These are phyloP conservation scores for Carollia perspicillata DNA, from an alignment of 2,113 vertebrate genomes.

Conservation along the genomic window DNA sequence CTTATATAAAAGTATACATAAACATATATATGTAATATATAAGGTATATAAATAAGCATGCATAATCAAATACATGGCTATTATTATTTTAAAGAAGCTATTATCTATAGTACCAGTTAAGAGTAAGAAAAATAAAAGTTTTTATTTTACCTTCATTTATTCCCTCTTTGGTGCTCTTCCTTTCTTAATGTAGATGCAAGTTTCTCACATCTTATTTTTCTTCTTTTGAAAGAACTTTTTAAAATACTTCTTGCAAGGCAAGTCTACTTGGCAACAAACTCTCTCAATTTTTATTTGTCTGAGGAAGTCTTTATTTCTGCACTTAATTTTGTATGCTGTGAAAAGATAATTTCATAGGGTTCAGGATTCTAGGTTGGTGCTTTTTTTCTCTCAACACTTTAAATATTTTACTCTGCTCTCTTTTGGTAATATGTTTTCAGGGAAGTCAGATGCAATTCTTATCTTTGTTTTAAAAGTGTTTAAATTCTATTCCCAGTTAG, in stretches of 20 bases:
- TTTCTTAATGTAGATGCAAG: not conserved
- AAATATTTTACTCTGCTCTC: not conserved
- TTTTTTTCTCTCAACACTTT: not conserved
- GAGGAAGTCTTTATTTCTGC: not conserved
- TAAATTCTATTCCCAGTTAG: too few species aligned
- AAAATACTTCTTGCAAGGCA: not conserved
- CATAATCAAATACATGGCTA: not conserved
- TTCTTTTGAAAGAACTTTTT: not conserved
- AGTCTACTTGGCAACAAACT: not conserved
- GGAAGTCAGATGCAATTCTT: not conserved
- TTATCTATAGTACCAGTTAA: not conserved
- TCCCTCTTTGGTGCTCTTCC: not conserved
- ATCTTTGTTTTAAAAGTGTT: not conserved
- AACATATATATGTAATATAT: not conserved
- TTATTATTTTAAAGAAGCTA: not conserved
- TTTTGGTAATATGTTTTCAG: not conserved
- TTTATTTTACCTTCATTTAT: not conserved
- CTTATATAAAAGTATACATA: not conserved
- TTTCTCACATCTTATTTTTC: not conserved
- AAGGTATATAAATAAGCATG: not conserved
- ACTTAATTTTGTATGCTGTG: not conserved
- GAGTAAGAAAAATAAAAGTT: not conserved
- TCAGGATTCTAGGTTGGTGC: not conserved
- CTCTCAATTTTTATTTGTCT: not conserved
- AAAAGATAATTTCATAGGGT: not conserved